These are phyloP conservation scores for Alcedo atthis DNA, from an alignment of 2,797 vertebrate species.

Conservation along the genomic window DNA sequence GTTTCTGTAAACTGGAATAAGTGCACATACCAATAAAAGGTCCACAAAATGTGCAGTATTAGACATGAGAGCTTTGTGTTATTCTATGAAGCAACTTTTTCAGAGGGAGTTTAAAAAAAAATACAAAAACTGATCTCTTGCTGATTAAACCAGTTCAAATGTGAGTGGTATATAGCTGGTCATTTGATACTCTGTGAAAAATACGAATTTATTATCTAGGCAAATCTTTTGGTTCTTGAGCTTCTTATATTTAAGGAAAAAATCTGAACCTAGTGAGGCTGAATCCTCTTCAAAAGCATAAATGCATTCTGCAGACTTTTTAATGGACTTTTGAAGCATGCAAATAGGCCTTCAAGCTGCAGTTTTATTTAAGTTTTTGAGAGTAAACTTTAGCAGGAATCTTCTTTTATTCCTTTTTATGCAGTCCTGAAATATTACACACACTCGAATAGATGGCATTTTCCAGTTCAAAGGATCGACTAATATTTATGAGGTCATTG, in stretches of 20 bases:
- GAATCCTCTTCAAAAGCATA: neutral
- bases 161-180: neutral
- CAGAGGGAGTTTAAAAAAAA: neutral
- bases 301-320: neutral
- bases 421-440: neutral
- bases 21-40: neutral
- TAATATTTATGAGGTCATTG: conserved; percentile 10
- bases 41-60: neutral
- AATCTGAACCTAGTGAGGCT: neutral
- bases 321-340: neutral
- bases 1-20: neutral
- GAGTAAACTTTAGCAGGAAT: neutral
- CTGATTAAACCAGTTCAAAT: neutral
- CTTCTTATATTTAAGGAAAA: neutral
- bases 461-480: conserved; percentile 9
- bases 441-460: conserved; percentile 1
- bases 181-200: neutral
- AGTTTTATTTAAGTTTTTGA: neutral
- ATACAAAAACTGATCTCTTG: neutral
- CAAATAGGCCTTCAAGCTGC: neutral
- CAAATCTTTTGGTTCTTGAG: neutral
- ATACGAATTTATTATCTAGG: neutral
- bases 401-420: neutral
- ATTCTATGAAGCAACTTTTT: neutral
- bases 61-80: neutral